Evolutionary conservation across 2,888 invertebrate genomes (phyloP).

Genomic region (Laothoe populi): DNA sequence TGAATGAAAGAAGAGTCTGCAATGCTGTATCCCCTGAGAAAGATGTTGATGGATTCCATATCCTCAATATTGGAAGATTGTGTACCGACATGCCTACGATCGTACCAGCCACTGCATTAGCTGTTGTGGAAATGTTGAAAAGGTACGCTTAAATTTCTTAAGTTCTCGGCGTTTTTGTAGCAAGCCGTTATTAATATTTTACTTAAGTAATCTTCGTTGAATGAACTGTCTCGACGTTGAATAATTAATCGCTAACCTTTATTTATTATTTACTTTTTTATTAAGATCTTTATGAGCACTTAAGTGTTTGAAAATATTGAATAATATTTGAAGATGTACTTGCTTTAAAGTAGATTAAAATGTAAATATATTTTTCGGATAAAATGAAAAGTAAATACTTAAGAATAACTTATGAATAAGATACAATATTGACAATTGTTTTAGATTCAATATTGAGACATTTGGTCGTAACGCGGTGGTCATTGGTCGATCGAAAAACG

Average conservation of each 20-base stretch:
- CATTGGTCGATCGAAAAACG: slow-evolving; percentile 95
- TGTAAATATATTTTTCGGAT: no score
- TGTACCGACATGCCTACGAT: slow-evolving; percentile 89
- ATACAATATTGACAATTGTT: slow-evolving; percentile 13
- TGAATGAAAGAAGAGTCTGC: slow-evolving; percentile 90
- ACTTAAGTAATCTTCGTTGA: slow-evolving; percentile 2
- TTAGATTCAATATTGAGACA: slow-evolving; percentile 86
- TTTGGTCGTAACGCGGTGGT: slow-evolving; percentile 95
- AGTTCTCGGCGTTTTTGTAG: background rate
- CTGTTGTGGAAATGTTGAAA: slow-evolving; percentile 88
- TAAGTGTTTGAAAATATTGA: slow-evolving; percentile 10
- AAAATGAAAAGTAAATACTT: background rate
- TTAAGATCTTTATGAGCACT: background rate
- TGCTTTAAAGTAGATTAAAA: background rate
- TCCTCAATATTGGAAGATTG: slow-evolving; percentile 91
- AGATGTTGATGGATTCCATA: slow-evolving; percentile 97
- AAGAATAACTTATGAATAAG: background rate
- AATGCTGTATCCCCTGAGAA: slow-evolving; percentile 92
- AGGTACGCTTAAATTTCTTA: slow-evolving; percentile 63
- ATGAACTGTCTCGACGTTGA: slow-evolving; percentile 5
- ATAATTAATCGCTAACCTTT: slow-evolving; percentile 2
- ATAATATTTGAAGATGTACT: background rate
- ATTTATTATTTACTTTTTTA: slow-evolving; percentile 13
- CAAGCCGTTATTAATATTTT: background rate
- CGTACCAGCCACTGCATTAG: slow-evolving; percentile 92